Percentiles rank a stretch among this genome's conserved stretches.
These are phyloP conservation scores for human (Homo sapiens) DNA, from an alignment of 2,113 vertebrate species.

Conservation along the genomic window GRCh38 chr4:142832001-142832500, in stretches of 20 bases:
- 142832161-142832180: constrained; percentile 19
- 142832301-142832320: neutral
- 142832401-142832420: neutral
- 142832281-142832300: constrained; percentile 35
- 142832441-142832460: neutral
- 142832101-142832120: constrained; percentile 3
- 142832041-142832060: neutral
- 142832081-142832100: neutral
- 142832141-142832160: neutral
- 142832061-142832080: constrained; percentile 12
- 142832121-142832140: constrained; percentile 57
- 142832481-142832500: neutral
- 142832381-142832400: neutral
- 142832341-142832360: constrained; percentile 37
- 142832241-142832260: constrained; percentile 14
- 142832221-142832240: constrained; percentile 5
- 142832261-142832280: constrained; percentile 50
- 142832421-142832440: neutral
- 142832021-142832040: constrained; percentile 44
- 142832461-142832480: neutral
- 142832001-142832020: constrained; percentile 41
- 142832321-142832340: constrained; percentile 47
- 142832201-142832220: constrained; percentile 22
- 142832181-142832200: constrained; percentile 43
- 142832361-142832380: constrained; percentile 33